phyloP scores from a whole-genome alignment of 2,888 invertebrate genomes.

The Schizotus pectinicornis region DNA sequence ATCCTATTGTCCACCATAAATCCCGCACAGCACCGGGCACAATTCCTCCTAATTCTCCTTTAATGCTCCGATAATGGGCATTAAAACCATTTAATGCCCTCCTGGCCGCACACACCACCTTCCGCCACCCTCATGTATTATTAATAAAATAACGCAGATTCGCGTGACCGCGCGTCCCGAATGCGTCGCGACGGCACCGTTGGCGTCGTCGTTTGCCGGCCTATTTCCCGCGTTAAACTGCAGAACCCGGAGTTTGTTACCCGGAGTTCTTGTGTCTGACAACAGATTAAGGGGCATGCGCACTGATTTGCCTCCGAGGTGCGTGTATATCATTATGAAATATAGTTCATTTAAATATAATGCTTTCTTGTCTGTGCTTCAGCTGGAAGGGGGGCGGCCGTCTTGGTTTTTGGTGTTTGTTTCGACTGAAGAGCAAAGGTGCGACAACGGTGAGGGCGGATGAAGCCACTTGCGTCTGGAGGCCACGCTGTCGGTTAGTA shows the following conservation, averaged over 20 bases:
- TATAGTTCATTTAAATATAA: constrained; percentile 48
- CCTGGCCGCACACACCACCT: too few species aligned
- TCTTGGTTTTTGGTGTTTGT: constrained; percentile 25
- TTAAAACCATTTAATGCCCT: too few species aligned
- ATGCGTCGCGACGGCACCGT: constrained; percentile 2
- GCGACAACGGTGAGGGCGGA: too few species aligned
- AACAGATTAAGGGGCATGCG: constrained; percentile 40
- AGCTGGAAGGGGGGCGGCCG: constrained; percentile 17
- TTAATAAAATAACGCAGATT: not conserved
- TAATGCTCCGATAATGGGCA: too few species aligned
- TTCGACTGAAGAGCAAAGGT: not conserved
- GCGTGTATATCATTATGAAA: constrained; percentile 52
- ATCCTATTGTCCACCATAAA: too few species aligned
- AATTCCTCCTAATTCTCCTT: too few species aligned
- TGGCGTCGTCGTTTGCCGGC: constrained; percentile 19
- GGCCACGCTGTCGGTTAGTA: too few species aligned
- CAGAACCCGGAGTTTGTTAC: constrained; percentile 39
- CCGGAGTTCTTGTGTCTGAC: constrained; percentile 41
- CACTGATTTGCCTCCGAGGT: constrained; percentile 41
- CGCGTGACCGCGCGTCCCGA: constrained; percentile 15
- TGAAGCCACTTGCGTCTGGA: too few species aligned
- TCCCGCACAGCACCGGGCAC: too few species aligned
- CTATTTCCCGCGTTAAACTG: constrained; percentile 39
- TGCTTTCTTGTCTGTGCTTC: constrained; percentile 37
- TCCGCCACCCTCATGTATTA: too few species aligned